Evolutionary conservation across 2,797 vertebrate genomes (phyloP), one percentile per base, ranked within the genome.

Genomic region (Pseudochromis fuscus): DNA sequence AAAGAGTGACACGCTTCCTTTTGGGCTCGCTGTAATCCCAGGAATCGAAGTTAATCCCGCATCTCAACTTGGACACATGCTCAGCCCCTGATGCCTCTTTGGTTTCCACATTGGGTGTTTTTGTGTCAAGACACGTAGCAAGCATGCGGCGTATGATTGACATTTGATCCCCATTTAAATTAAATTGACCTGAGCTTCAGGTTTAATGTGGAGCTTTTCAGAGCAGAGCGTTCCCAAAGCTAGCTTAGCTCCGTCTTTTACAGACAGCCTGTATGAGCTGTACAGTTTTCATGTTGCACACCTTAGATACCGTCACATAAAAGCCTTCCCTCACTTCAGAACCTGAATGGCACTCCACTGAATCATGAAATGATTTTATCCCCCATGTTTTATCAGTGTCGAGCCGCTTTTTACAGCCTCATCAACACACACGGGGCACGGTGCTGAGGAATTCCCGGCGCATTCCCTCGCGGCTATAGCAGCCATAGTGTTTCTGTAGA

Each of bases 11-110:
- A 78, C 53, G 19, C 80, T 89, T 87, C 67, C 80, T 74, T 77
- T 84, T 66, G 74, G 69, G 42, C 52, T 77, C 16, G 6, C 62
- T 46, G 70, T 88, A 80, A 88, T 88, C 84, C 79, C 52, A 71
- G 64, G 67, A 80, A 81, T 80, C 18, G 0, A 71, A 67, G 77
- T 52, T 88, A 88, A 92, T 88, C 86, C 79, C 35, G 61, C 64
- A 40, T 66, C 77, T 80, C 62, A 60, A 64, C 0, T 84, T 52
- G 65, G 79, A 83, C 84, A 82, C 48, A 68, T 74, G 75, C 56
- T 76, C 65, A n/a, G 49, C 58, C 65, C 58, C 67, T 62, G 53
- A 60, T 72, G 77, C 65, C 42, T 66, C 69, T 67, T 49, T 30
- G 40, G 37, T 68, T 55, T 33, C 27, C n/a, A 16, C 55, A 21